Conservation (phyloP, 2,113 vertebrate species). For the Perca flavescens region DNA sequence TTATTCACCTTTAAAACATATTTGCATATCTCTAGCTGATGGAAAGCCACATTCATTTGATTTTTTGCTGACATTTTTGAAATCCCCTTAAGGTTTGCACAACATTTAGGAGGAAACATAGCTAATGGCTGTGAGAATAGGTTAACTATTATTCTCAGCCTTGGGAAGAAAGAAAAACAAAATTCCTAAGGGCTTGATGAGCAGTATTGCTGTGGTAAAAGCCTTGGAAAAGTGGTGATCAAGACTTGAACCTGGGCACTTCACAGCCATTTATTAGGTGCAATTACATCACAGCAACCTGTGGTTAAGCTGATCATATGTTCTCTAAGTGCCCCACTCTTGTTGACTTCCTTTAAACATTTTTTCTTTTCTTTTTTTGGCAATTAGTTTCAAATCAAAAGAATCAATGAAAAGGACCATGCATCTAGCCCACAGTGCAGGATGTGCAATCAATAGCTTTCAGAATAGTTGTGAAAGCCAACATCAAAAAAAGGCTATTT, state of each 20-base stretch:
- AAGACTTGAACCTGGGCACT: constrained; percentile 56
- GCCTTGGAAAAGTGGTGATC: constrained; percentile 31
- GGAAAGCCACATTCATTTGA: background rate
- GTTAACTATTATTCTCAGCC: background rate
- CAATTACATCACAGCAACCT: constrained; percentile 77
- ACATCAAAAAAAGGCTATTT: constrained; percentile 38
- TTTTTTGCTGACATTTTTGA: background rate
- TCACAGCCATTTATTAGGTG: constrained; percentile 76
- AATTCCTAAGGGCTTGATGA: background rate
- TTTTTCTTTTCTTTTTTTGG: constrained; percentile 49
- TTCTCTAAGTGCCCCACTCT: constrained; percentile 70
- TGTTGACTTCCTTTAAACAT: constrained; percentile 74
- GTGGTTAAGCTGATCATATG: constrained; percentile 79
- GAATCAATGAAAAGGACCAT: constrained; percentile 72
- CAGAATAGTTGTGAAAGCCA: constrained; percentile 51
- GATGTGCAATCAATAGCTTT: constrained; percentile 80
- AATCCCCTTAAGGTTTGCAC: background rate
- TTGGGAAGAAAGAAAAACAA: background rate
- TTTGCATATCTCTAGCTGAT: background rate
- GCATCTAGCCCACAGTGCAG: constrained; percentile 33
- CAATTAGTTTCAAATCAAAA: constrained; percentile 78
- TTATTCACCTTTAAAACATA: no score
- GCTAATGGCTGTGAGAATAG: background rate
- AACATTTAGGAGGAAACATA: background rate
- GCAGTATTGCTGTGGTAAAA: background rate